Evolutionary conservation across 1,140 invertebrate species (phyloP), one percentile per base, ranked within the genome.

Genomic region (Tetramorium parvispinum): DNA sequence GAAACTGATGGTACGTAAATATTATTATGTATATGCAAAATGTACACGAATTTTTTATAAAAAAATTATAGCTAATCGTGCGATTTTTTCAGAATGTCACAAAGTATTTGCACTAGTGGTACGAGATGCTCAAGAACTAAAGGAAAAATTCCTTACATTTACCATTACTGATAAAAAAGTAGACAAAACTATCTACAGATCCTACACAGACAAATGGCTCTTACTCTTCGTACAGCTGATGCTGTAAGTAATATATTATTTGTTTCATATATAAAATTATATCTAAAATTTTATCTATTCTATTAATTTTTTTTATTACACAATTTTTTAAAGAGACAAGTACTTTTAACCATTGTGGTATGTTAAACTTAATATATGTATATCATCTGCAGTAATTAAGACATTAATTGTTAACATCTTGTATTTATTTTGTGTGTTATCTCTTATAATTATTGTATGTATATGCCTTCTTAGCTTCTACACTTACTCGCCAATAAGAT

Each of bases 41-140:
- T 40, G 78, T 32, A 32, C n/a, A n/a, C n/a, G n/a, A n/a, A n/a
- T n/a, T 37, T 37, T 59, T 86, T 59, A 43, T 51, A 27, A 63
- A 79, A n/a, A n/a, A 21, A 78, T 86, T 65, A 16, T 13, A 51
- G 24, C 3, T 85, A 51, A 53, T 76, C 32, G 2, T 53, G 16
- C n/a, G 24, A 81, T 85, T 43, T 37, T 65, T 96, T 95, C 95
- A 97, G 98, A 98, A 92, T 98, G 97, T 95, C 97, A 97, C 93
- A 97, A 98, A 91, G 97, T 98, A 65, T 99, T 99, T 96, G 98
- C 98, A 51, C 95, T 99, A 71, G 97, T 98, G 95, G 97, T 97
- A 91, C 96, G 98, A 86, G 97, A 96, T 91, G 97, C 97, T 93
- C 97, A 98, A 88, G 97, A 98, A 93, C 94, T 98, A 32, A 98